Conservation (phyloP, 1,140 invertebrate genomes). For the Ceratitis capitata region DNA sequence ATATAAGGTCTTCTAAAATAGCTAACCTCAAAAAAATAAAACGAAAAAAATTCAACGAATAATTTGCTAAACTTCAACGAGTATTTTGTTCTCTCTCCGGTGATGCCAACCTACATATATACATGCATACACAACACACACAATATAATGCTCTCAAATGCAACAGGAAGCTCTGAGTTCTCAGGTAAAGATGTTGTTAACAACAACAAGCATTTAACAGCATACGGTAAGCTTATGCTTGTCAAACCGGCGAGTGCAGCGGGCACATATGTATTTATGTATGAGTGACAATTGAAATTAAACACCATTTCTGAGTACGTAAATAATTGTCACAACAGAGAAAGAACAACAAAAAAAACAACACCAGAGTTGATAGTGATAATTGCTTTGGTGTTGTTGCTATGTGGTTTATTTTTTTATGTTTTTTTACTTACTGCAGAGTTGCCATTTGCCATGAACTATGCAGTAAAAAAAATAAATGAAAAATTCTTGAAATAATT, state of each 20-base stretch:
- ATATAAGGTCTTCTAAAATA: too few species aligned
- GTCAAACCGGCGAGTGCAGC: neutral
- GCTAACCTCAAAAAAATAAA: neutral
- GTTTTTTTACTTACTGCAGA: neutral
- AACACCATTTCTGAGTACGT: neutral
- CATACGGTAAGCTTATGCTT: neutral
- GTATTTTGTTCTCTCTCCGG: too few species aligned
- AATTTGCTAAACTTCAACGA: neutral
- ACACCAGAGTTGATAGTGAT: neutral
- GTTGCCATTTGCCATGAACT: neutral
- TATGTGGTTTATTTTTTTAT: neutral
- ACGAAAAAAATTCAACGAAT: neutral
- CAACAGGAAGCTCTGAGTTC: conserved; percentile 14
- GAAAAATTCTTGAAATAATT: neutral
- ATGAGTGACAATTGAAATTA: conserved; percentile 4
- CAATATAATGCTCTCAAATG: neutral
- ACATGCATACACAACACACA: too few species aligned
- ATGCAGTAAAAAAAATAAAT: neutral
- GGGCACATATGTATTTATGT: too few species aligned
- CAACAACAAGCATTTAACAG: too few species aligned
- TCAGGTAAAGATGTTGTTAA: neutral
- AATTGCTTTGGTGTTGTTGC: neutral
- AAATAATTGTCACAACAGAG: conserved; percentile 1
- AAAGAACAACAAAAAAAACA: neutral
- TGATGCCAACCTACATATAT: neutral